Base-by-base conservation (phyloP, 2,888 invertebrate species). In the Eupithecia pulchellata region DNA sequence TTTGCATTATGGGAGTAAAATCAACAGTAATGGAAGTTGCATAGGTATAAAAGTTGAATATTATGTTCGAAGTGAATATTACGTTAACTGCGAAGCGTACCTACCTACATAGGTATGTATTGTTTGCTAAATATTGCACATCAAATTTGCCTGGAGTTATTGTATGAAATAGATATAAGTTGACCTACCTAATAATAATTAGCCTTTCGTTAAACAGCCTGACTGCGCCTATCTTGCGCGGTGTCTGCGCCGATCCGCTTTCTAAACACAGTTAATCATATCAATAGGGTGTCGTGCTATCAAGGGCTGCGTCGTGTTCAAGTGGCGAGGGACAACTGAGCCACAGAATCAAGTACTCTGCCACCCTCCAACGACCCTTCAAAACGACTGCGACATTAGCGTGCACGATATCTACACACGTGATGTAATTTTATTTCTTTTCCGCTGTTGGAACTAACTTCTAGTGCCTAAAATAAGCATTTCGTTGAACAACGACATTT, bases 231-330 rank as follows among this genome's bases (percentile, higher is more conserved):
- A n/a, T n/a, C n/a, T 8, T 8, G 29, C 29, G 2, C 29, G 2
- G 8, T 32, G 60, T 60, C 20, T 60, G 30, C 60, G n/a, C n/a
- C 5, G 17, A 61, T n/a, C 42, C 8, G 57, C 36, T 68, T 68
- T 65, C 39, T 61, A 64, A 64, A 25, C 25, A 60, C 20, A 42
- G 57, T 63, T 42, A 32, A 61, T 58, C 25, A 29, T 13, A 60
- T 42, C 5, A 61, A 65, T 66, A 66, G 58, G 58, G 32, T 47
- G 57, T 66, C 81, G 73, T 65, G 36, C 39, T 75, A 79, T 84
- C 76, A 77, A 88, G 88, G 82, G 85, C 81, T 79, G 85, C 88
- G 84, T 82, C 92, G 91, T 92, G 92, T 84, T 86, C 86, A 91
- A 92, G 92, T 91, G 87, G 86, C 77, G 81, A 86, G 82, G 82